Base-by-base conservation (phyloP, 2,888 invertebrate genomes). In the Dicyrtoma fusca region DNA sequence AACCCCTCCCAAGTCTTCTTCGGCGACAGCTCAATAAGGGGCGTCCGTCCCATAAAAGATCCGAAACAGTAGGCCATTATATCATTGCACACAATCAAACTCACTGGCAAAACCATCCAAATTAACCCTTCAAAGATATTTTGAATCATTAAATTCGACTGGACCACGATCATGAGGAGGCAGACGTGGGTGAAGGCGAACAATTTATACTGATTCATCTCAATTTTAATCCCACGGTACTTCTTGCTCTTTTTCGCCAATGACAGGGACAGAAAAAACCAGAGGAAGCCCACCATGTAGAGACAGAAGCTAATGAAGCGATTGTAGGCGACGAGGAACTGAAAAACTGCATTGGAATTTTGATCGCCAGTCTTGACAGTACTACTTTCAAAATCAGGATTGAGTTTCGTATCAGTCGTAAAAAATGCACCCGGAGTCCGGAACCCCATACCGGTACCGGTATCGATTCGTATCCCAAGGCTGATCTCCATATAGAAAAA, bases 1-100 rank as follows among this genome's bases (percentile, higher is more conserved):
- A 99, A 99, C 13, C 99, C 99, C 85, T 99, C 99, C 99, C 99
- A 99, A 6, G 99, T 99, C 85, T 99, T 99, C 86, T 99, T 99
- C 8, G 99, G 99, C 68, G 97, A 98, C 73, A 99, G 87, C 85
- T 99, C 94, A 84, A 99, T 99, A 74, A 99, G 88, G 0, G 99
- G 99, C 1, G 99, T 99, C 84, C 94, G 94, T 53, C 99, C 99
- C 84, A 97, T 98, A 90, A 99, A 99, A 87, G 99, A 99, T 45
- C 99, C 99, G 86, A 99, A 99, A 83, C 99, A 91, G 84, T 99
- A 99, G 0, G 99, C 99, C 97, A 98, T 98, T 77, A 99, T 95
- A 85, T 99, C 99, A 85, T 99, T 99, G 86, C 97, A 95, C 75
- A 99, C 96, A 81, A 99, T 98, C 98, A 99, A 98, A 10, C 97